Evolutionary conservation across 2,797 vertebrate species (phyloP).

Genomic region (Tolypeutes matacus): DNA sequence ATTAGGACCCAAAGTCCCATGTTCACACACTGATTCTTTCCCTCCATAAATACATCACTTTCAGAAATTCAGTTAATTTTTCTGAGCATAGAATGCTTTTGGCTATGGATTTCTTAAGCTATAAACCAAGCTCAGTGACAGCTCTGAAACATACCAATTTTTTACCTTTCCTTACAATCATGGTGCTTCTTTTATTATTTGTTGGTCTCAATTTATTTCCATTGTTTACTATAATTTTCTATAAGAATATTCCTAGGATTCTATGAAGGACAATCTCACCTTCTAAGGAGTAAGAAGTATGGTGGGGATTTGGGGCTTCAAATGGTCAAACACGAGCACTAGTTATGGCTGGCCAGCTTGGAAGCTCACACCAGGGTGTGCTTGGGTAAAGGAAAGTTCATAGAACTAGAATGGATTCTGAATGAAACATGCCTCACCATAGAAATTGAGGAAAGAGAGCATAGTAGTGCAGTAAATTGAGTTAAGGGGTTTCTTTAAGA

Average conservation of each 20-base stretch:
- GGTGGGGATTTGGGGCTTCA: background rate
- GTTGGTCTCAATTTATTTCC: background rate
- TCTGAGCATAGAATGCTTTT: background rate
- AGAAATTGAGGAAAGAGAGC: background rate
- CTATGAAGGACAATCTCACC: background rate
- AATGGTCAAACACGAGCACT: background rate
- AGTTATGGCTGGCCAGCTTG: background rate
- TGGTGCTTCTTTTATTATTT: background rate
- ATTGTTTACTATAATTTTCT: background rate
- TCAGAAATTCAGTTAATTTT: background rate
- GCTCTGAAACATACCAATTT: background rate
- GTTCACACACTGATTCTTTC: background rate
- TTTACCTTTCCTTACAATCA: background rate
- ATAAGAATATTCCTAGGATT: background rate
- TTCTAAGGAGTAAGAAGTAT: background rate
- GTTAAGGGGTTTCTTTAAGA: constrained; percentile 24
- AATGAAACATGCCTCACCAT: background rate
- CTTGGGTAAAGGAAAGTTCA: background rate
- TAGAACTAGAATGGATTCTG: background rate
- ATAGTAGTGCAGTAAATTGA: background rate
- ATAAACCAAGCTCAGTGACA: background rate
- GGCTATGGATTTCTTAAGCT: background rate
- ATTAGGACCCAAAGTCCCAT: background rate
- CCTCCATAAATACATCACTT: background rate
- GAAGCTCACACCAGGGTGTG: background rate